phyloP scores from a whole-genome alignment of 2,113 vertebrate genomes.

The Peucedramus taeniatus region DNA sequence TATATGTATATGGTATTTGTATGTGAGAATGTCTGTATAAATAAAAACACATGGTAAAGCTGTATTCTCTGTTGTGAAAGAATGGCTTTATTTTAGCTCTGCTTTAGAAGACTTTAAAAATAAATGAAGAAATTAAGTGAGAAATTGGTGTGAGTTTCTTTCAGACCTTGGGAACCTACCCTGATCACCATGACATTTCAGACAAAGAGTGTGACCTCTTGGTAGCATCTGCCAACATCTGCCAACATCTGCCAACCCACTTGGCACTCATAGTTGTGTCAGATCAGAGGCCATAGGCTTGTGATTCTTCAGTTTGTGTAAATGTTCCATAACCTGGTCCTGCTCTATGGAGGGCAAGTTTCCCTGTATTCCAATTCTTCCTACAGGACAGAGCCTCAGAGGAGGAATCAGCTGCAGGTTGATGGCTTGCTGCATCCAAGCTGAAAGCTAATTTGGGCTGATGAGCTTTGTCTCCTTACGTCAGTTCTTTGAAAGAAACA shows the following conservation, averaged over 20 bases:
- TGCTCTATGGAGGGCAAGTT: background rate
- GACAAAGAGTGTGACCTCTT: background rate
- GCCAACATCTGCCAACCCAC: background rate
- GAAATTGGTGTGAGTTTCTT: background rate
- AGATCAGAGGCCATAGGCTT: background rate
- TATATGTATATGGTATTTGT: background rate
- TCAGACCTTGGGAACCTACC: background rate
- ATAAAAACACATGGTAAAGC: background rate
- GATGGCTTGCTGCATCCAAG: background rate
- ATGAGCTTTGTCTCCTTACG: fast-evolving
- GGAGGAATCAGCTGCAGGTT: background rate
- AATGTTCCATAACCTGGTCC: background rate
- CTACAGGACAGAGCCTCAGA: background rate
- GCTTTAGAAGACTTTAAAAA: background rate
- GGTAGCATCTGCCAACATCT: background rate
- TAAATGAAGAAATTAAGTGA: background rate
- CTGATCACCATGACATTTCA: background rate
- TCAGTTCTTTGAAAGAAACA: background rate
- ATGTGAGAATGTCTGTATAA: background rate
- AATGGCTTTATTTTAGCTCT: background rate
- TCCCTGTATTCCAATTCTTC: background rate
- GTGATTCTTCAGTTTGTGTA: background rate
- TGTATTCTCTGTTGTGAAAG: background rate
- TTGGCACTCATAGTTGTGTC: fast-evolving
- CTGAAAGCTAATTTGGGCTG: background rate